Evolutionary conservation across 2,113 vertebrate species (phyloP), one percentile per base, ranked within the genome.

Genomic region (Rhineura floridana): DNA sequence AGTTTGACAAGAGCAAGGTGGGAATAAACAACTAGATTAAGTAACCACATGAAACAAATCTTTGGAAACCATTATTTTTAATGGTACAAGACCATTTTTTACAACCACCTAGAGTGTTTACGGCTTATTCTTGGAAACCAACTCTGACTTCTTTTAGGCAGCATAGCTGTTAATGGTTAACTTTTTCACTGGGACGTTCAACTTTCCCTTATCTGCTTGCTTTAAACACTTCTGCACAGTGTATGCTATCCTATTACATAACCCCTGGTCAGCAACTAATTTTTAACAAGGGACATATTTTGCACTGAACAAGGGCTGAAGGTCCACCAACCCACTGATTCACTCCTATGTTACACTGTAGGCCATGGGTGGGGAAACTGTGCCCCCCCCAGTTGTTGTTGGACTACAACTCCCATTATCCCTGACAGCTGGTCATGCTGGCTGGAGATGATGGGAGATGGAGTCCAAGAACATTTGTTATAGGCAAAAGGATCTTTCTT

Each of bases 121-220:
- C 42, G 5, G 25, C 33, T 79, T 2, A 81, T 85, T 65, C 69
- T 42, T 50, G 52, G n/a, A 65, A 28, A 83, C 52, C 48, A 69
- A 17, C 25, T 19, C 42, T 48, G 39, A 11, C 36, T 84, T 84
- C 50, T 63, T 63, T 72, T 63, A 63, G 73, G 48, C 52, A 44
- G 75, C 23, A 76, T 30, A 83, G 55, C 21, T 30, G 70, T 86
- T 87, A 86, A 69, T 42, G 0, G 76, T 42, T 79, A 44, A 79
- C 72, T 80, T n/a, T 80, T 67, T 83, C 80, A n/a, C 4, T 73
- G 25, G 50, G 62, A 59, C 23, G 48, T 3, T 30, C 6, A 90
- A 52, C 67, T 30, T 44, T 73, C 76, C 50, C 91, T 91, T 77
- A 83, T 23, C 67, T 65, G 1, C 84, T 83, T 52, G 42, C 77